phyloP scores from a whole-genome alignment of 2,113 vertebrate genomes.

The Callorhinus ursinus region DNA sequence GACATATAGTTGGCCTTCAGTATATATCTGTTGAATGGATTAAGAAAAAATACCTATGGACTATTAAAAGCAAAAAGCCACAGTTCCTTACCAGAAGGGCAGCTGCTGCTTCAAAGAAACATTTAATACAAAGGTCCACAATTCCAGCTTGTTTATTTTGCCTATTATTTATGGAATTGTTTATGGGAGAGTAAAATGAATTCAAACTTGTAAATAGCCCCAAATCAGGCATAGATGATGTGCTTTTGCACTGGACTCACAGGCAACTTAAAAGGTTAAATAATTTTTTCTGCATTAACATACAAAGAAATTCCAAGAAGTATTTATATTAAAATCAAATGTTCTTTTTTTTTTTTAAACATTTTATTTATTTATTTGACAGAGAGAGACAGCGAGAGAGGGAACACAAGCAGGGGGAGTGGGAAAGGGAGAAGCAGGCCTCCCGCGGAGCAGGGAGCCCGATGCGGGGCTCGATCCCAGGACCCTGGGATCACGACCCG shows the following conservation, averaged over 20 bases:
- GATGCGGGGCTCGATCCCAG: no score
- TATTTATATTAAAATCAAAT: not conserved
- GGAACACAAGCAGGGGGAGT: no score
- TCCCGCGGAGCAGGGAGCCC: no score
- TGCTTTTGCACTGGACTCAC: not conserved
- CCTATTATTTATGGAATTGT: not conserved
- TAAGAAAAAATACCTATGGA: not conserved
- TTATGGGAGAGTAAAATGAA: not conserved
- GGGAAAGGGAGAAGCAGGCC: no score
- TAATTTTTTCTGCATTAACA: not conserved
- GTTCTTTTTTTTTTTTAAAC: no score
- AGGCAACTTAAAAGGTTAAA: not conserved
- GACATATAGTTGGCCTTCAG: not conserved
- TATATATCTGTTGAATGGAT: not conserved
- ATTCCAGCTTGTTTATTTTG: not conserved
- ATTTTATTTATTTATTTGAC: no score
- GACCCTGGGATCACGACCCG: no score
- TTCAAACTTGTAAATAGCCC: not conserved
- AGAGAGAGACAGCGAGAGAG: no score
- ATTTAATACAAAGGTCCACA: not conserved
- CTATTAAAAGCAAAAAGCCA: not conserved
- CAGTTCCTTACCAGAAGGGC: not conserved
- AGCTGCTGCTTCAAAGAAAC: not conserved
- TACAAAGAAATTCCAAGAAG: not conserved
- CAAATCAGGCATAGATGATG: not conserved